phyloP scores from a whole-genome alignment of 2,888 invertebrate genomes.

The Melangyna quadrimaculata region DNA sequence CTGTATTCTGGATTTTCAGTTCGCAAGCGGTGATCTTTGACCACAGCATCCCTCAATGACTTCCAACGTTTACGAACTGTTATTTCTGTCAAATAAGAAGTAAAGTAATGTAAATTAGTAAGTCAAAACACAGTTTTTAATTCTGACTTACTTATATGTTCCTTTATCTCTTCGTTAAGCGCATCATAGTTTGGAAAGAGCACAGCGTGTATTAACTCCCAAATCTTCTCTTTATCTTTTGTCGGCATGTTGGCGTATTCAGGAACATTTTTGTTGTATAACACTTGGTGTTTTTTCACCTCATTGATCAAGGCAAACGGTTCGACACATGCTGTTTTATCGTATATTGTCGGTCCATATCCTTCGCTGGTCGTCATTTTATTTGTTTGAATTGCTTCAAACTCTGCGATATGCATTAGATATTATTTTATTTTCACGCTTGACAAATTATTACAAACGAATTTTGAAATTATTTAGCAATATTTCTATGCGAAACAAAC shows the following conservation, averaged over 20 bases:
- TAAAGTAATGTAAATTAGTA: neutral
- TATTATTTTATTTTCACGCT: neutral
- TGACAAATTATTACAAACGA: neutral
- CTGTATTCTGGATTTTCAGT: constrained; percentile 27
- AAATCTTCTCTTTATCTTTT: constrained; percentile 71
- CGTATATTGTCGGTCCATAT: constrained; percentile 30
- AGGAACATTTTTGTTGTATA: constrained; percentile 68
- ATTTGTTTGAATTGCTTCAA: neutral
- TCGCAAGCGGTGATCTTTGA: constrained; percentile 70
- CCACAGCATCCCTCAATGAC: constrained; percentile 72
- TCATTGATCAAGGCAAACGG: constrained; percentile 69
- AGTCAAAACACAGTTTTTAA: neutral
- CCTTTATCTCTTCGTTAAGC: constrained; percentile 40
- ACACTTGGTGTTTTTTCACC: constrained; percentile 63
- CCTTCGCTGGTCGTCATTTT: constrained; percentile 47
- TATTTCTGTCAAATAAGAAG: constrained; percentile 47
- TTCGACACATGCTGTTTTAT: constrained; percentile 64
- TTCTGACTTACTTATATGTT: constrained; percentile 67
- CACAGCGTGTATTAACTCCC: constrained; percentile 68
- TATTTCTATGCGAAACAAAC: neutral
- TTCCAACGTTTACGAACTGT: constrained; percentile 74
- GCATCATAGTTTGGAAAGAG: constrained; percentile 64
- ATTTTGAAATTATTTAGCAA: neutral
- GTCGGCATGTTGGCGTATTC: constrained; percentile 60
- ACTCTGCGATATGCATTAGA: neutral